Conservation (phyloP, 1,140 invertebrate genomes). For the Paralvinella palmiformis region DNA sequence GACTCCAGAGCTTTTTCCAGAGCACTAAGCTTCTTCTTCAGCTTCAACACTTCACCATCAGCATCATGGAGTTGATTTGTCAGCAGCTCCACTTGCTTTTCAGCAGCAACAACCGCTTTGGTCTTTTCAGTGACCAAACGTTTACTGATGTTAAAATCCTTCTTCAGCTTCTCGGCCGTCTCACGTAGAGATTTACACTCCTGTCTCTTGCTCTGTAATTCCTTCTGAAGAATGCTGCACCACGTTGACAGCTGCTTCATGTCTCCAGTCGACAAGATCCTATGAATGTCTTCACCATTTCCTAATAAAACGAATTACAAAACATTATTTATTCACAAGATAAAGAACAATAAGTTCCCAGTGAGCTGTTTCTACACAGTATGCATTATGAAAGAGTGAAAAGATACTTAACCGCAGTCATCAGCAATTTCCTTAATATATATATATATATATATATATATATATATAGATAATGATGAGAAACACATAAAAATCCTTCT, state of each 20-base stretch:
- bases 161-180: background rate
- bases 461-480: too few relatives aligned
- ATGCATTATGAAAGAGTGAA: too few relatives aligned
- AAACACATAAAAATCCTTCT: too few relatives aligned
- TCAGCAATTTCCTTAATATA: too few relatives aligned
- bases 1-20: constrained; percentile 9
- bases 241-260: constrained; percentile 13
- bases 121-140: background rate
- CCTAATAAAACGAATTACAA: background rate
- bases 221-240: constrained; percentile 12
- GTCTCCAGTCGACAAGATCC: background rate
- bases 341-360: background rate
- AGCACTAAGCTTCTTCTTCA: background rate
- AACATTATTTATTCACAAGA: background rate
- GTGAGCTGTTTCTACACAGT: too few relatives aligned
- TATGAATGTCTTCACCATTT: background rate
- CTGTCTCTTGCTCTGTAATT: constrained; percentile 2
- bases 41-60: background rate
- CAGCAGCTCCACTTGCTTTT: constrained; percentile 7
- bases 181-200: background rate
- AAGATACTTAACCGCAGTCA: too few relatives aligned
- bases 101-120: background rate
- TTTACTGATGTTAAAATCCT: background rate
- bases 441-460: too few relatives aligned
- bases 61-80: background rate